Percentiles rank a stretch among this genome's conserved stretches.
Evolutionary conservation across 2,888 invertebrate species (phyloP).

Genomic region (Cerastoderma edule): DNA sequence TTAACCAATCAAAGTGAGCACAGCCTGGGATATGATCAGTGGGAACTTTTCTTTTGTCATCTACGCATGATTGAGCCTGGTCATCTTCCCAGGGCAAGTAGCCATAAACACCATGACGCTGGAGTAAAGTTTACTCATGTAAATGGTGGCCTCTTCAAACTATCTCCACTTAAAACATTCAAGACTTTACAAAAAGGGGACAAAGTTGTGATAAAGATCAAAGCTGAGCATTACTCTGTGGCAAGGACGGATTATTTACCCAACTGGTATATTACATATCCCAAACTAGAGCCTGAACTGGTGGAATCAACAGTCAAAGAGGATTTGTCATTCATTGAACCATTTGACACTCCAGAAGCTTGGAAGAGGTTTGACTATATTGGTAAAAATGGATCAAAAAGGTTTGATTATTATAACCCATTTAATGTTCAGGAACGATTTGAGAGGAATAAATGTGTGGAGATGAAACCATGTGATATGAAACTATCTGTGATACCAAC

Average conservation of each 20-base stretch:
- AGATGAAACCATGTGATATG: conserved; percentile 30
- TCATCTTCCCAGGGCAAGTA: conserved; percentile 61
- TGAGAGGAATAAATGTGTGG: conserved; percentile 53
- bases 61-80: conserved; percentile 78
- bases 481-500: conserved; percentile 66
- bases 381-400: conserved; percentile 54
- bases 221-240: conserved; percentile 75
- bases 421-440: conserved; percentile 71
- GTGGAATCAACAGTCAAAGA: conserved; percentile 74
- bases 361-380: conserved; percentile 78
- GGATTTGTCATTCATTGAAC: conserved; percentile 71
- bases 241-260: conserved; percentile 76
- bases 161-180: conserved; percentile 71
- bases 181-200: conserved; percentile 68
- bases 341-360: conserved; percentile 71
- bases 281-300: conserved; percentile 66
- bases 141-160: conserved; percentile 74
- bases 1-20: conserved; percentile 67
- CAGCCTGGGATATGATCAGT: conserved; percentile 60
- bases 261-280: conserved; percentile 75
- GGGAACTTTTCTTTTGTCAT: conserved; percentile 78
- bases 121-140: conserved; percentile 72
- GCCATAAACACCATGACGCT: conserved; percentile 58
- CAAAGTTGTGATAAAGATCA: conserved; percentile 64
- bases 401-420: conserved; percentile 71